Base-by-base conservation (phyloP, 1,140 invertebrate species). In the Asobara japonica region DNA sequence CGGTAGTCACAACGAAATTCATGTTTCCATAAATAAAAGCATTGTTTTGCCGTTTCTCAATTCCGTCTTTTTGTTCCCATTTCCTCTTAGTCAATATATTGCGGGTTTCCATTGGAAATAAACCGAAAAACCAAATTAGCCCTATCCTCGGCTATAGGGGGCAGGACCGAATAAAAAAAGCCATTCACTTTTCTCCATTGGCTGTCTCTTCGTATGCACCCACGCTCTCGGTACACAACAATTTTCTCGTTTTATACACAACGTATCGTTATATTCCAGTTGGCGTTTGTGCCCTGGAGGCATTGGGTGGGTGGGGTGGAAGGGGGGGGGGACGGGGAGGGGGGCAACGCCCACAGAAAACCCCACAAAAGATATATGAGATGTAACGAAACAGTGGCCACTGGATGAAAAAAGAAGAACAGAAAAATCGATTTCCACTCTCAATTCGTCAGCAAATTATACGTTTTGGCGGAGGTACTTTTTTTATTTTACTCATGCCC, bases 331-430 rank as follows among this genome's bases (percentile, higher is more conserved):
- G 27, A 27, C 27, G 72, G 79, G 78, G 69, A 82, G 48, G 41
- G 18, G 83, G 79, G 82, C 82, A 77, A 78, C 81, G 79, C 85
- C 84, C 86, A 85, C 83, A 84, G 81, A 82, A 76, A 77, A 77
- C 79, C 78, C 80, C 83, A 86, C 86, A 87, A 87, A 87, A 87
- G 84, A 86, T 87, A 86, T 87, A 84, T 83, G 86, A 82, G 77
- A 62, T 83, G 79, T 86, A 86, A 84, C 83, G 79, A 86, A 84
- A 85, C 83, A 79, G 83, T 84, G 84, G 82, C 83, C 81, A 82
- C 77, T 85, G 51, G 51, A 56, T 10, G 13, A 56, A 56, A 56
- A 56, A 56, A 36, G 11, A 36, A 45, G n/a, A 45, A 56, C 16
- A 6, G 0, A 80, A 86, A 84, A 86, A 87, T 86, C 85, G 83